Base-by-base conservation (phyloP, 2,113 vertebrate species). In the Talpa occidentalis region DNA sequence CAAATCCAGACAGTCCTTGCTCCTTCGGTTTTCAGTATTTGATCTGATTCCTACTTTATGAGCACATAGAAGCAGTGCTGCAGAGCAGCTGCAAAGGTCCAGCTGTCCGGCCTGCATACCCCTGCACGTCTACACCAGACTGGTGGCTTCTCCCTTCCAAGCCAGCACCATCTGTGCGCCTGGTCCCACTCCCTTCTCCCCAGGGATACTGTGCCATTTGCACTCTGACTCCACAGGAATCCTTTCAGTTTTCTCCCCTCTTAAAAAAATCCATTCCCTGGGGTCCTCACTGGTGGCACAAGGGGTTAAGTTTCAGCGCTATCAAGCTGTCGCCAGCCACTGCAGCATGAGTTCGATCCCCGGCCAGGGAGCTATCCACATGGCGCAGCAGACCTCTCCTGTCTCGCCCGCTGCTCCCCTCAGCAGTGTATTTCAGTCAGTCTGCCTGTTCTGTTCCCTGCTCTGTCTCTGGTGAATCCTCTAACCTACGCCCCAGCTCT, bases 21-120 rank as follows among this genome's bases (percentile, higher is more conserved):
- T 5, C 64, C 40, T 82, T 85, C 54, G 19, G 40, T 66, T 72
- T 74, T 84, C 72, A 5, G 12, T 22, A 52, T 67, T 54, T 40
- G 84, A 22, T 42, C 11, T 56, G 74, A 70, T 62, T 74, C n/a
- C 44, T 66, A 54, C 62, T 79, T 91, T 69, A 66, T 82, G 69
- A 88, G 35, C 49, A 95, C 81, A 88, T 35, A 78, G 80, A 88
- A 88, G 56, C 70, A 89, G 37, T 35, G 83, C 59, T 11, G 60
- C 78, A 78, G 52, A 93, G 74, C 49, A 82, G 72, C 44, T 40
- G 35, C 22, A 40, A 59, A 21, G 40, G 40, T 67, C 66, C n/a
- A 72, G 42, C 72, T 66, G 16, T 62, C 35, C 52, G 56, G 17
- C 21, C 56, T 16, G 9, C 24, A 85, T 15, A 35, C 19, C 49